A percentile compares a stretch with the other conserved stretches of the same genome.
Evolutionary conservation across 2,888 invertebrate species (phyloP).

Genomic region (Andrena marginata): DNA sequence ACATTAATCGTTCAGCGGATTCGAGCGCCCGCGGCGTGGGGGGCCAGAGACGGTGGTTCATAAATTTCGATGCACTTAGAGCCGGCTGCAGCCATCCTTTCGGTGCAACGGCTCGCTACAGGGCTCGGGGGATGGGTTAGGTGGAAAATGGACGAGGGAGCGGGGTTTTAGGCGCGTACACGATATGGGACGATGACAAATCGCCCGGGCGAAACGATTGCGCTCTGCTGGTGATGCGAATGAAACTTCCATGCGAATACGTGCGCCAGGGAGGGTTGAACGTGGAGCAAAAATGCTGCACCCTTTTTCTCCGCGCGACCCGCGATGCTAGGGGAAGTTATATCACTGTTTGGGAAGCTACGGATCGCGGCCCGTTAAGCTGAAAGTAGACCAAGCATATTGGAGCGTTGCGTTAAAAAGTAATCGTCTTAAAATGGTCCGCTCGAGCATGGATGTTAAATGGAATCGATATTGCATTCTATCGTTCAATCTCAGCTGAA

Average conservation of each 20-base stretch:
- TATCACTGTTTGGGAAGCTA: background rate
- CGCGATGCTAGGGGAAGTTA: slow-evolving; percentile 16
- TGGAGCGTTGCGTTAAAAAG: background rate
- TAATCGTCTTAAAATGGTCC: slow-evolving; percentile 2
- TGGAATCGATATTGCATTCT: slow-evolving; percentile 15
- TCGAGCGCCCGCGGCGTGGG: slow-evolving; percentile 42
- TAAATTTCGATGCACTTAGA: slow-evolving; percentile 77
- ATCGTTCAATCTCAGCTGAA: background rate
- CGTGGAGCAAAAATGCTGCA: slow-evolving; percentile 37
- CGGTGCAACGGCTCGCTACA: slow-evolving; percentile 43
- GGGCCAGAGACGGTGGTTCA: slow-evolving; percentile 63
- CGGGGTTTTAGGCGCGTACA: background rate
- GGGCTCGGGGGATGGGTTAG: background rate
- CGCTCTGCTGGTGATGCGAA: slow-evolving; percentile 31
- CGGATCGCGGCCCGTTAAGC: background rate
- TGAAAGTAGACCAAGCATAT: background rate
- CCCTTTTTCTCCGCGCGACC: background rate
- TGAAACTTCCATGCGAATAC: slow-evolving; percentile 44
- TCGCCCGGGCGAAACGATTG: slow-evolving; percentile 52
- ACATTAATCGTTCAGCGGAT: slow-evolving; percentile 71
- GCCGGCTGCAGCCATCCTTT: slow-evolving; percentile 51
- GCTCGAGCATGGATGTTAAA: background rate
- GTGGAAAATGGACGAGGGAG: background rate
- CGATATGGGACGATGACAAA: slow-evolving; percentile 65
- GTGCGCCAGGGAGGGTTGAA: slow-evolving; percentile 42